Evolutionary conservation across 2,113 vertebrate genomes (phyloP).

Genomic region (Myiopsitta monachus): DNA sequence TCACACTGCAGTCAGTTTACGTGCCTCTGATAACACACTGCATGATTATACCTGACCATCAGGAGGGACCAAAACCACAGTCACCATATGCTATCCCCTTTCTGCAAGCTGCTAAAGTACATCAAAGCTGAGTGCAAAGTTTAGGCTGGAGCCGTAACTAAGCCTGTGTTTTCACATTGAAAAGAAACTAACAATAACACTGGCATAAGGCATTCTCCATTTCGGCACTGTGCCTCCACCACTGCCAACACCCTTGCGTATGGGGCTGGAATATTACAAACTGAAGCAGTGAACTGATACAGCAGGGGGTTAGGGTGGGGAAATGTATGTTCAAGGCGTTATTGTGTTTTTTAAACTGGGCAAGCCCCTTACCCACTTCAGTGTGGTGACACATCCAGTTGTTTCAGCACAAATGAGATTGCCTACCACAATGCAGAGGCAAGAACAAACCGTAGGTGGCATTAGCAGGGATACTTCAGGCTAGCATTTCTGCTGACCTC

Average conservation of each 20-base stretch:
- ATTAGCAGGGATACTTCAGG: neutral
- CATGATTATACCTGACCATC: neutral
- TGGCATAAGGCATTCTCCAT: rapidly evolving
- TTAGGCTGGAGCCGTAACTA: neutral
- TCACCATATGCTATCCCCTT: neutral
- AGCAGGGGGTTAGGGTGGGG: neutral
- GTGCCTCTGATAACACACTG: neutral
- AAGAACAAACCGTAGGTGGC: slow-evolving; percentile 13
- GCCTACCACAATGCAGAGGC: neutral
- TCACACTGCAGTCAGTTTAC: neutral
- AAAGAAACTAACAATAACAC: neutral
- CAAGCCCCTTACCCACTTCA: neutral
- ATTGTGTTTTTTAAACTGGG: neutral
- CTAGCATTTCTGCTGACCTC: slow-evolving; percentile 33
- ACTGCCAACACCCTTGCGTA: neutral
- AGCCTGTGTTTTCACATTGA: neutral
- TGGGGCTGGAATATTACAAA: neutral
- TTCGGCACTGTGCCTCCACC: neutral
- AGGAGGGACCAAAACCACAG: neutral
- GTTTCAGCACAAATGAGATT: neutral
- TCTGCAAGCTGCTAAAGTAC: neutral
- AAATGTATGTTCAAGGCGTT: neutral
- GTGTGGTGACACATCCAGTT: neutral
- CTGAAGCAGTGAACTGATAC: neutral
- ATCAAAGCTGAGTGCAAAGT: neutral